Evolutionary conservation across 1,140 invertebrate genomes (phyloP), one percentile per base, ranked within the genome.

Genomic region (Ceratina australensis): DNA sequence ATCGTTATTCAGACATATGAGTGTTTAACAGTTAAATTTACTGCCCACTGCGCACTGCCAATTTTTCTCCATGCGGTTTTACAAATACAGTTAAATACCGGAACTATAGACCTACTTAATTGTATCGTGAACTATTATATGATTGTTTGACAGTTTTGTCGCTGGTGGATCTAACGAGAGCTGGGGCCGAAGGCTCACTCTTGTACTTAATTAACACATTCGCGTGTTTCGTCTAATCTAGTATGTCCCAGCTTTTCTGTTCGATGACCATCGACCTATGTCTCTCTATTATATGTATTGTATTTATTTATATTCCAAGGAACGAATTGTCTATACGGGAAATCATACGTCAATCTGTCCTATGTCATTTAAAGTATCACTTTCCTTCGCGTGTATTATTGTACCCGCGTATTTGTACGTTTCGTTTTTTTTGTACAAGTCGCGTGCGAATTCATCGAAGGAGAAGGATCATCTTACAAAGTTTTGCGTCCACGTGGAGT

Each of bases 231-330:
- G 69, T 78, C 68, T 67, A 75, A 18, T 73, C 61, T 69, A 76
- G 42, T 65, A 63, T 26, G 65, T 64, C 76, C 81, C 80, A 84
- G 81, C 18, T 72, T 83, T 78, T 72, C 76, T 68, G 12, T 42
- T 54, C 67, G 33, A 52, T 67, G 57, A 77, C 66, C 61, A 65
- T 63, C 33, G 57, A 74, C 75, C 57, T 73, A 72, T 71, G 64
- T 79, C 60, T 81, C 68, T 85, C 75, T 87, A 84, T 81, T 81
- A 72, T 81, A 83, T 76, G 71, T 87, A 87, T 84, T 84, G 79
- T 89, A 88, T 89, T 89, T 89, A 87, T 89, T 89, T 89, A 87
- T 88, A 88, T 83, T 82, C 82, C 61, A 69, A 85, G 26, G 28
- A 83, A 82, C 49, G 77, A 78, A 71, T 73, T 83, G 80, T 67